Percentiles rank a stretch among this genome's conserved stretches.
Evolutionary conservation across 2,888 invertebrate genomes (phyloP).

Genomic region (Ophion ventricosus): DNA sequence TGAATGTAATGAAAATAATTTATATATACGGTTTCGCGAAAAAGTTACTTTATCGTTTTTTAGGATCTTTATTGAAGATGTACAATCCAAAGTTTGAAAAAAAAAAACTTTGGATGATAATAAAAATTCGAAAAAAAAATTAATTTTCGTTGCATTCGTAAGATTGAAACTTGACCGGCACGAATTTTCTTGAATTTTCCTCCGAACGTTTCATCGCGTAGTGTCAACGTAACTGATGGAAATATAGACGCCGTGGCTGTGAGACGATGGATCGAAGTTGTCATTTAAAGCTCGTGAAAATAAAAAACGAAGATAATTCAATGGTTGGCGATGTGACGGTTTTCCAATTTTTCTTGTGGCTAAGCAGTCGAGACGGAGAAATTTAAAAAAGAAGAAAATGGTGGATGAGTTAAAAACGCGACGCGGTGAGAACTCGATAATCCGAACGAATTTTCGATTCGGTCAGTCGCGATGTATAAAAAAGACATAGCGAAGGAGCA

Average conservation of each 20-base stretch:
- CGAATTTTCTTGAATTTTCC: background rate
- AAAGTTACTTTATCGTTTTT: background rate
- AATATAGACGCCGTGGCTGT: background rate
- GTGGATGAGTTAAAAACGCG: background rate
- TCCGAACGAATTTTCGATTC: constrained; percentile 57
- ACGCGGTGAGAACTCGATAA: constrained; percentile 46
- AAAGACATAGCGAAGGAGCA: constrained; percentile 2
- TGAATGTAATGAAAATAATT: background rate
- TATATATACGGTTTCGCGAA: background rate
- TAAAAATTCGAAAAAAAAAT: background rate
- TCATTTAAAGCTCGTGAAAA: background rate
- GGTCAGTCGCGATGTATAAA: constrained; percentile 28
- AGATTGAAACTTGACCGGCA: background rate
- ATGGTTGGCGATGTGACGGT: constrained; percentile 20
- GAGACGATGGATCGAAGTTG: constrained; percentile 19
- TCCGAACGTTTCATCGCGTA: background rate
- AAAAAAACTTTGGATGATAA: background rate
- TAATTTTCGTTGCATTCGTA: background rate
- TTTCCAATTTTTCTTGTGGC: constrained; percentile 27
- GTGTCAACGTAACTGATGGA: constrained; percentile 17
- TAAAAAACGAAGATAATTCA: constrained; percentile 17
- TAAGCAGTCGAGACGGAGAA: constrained; percentile 30
- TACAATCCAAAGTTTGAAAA: background rate
- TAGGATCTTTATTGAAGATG: background rate
- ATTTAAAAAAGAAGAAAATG: background rate